Conservation (phyloP, 1,140 invertebrate species). For the Eubasilissa regina region DNA sequence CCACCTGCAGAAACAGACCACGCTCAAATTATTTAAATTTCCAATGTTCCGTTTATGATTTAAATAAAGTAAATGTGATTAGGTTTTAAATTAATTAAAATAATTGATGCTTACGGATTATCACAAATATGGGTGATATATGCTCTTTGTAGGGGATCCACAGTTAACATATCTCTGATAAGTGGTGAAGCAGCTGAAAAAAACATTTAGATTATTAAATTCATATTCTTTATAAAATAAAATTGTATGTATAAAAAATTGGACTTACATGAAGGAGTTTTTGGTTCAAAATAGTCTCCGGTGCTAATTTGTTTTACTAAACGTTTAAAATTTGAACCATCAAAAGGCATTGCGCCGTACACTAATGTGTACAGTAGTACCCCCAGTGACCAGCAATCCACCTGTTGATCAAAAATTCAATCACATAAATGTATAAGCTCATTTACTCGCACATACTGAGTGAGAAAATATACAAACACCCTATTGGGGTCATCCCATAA, state of each 20-base stretch:
- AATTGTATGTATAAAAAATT: neutral
- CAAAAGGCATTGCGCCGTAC: constrained; percentile 99
- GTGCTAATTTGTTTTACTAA: constrained; percentile 97
- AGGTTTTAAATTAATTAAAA: too few species aligned
- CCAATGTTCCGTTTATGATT: neutral
- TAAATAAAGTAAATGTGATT: neutral
- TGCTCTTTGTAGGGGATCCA: constrained; percentile 90
- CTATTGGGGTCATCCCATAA: too few species aligned
- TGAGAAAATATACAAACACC: neutral
- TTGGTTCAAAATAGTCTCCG: constrained; percentile 97
- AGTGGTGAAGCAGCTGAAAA: constrained; percentile 91
- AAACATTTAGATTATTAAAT: neutral
- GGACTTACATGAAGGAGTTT: constrained; percentile 89
- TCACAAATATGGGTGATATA: constrained; percentile 95
- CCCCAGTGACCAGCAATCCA: constrained; percentile 96
- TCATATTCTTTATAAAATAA: constrained; percentile 45
- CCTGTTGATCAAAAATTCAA: constrained; percentile 63
- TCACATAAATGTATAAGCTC: neutral
- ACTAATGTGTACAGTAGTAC: constrained; percentile 98
- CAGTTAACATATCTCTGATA: constrained; percentile 94
- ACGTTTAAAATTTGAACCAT: constrained; percentile 97
- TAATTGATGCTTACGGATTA: constrained; percentile 79
- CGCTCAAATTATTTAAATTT: neutral
- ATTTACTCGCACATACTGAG: neutral
- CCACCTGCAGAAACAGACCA: constrained; percentile 70